A percentile compares a stretch with the other conserved stretches of the same genome.
Conservation (phyloP, 2,888 invertebrate species). For the Perdita meconis region DNA sequence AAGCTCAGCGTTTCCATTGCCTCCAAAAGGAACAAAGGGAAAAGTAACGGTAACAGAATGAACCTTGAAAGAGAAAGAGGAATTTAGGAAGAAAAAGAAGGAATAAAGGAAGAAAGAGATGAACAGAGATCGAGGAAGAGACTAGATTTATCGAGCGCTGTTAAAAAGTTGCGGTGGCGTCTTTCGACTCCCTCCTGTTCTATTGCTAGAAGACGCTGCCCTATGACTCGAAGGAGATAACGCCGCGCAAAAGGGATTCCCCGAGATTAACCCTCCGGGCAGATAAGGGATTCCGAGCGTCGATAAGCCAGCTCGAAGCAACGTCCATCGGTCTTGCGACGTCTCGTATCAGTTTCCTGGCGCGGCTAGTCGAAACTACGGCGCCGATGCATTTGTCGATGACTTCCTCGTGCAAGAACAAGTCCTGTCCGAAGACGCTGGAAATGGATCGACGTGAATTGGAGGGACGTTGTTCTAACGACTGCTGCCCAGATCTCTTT, state of each 20-base stretch:
- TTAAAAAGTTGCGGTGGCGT: conserved; percentile 76
- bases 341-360: conserved; percentile 61
- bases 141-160: conserved; percentile 78
- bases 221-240: conserved; percentile 71
- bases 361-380: conserved; percentile 44
- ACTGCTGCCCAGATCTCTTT: background rate
- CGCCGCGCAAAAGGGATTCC: conserved; percentile 74
- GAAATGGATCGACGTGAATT: conserved; percentile 14
- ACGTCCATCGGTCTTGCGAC: conserved; percentile 71
- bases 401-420: conserved; percentile 30
- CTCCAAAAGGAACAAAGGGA: conserved; percentile 24
- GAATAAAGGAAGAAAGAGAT: conserved; percentile 11
- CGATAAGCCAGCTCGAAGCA: conserved; percentile 73
- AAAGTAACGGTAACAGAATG: conserved; percentile 46
- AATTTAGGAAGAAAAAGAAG: background rate
- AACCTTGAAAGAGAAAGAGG: conserved; percentile 20
- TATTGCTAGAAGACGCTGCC: conserved; percentile 42
- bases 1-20: background rate
- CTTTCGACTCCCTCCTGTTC: conserved; percentile 9
- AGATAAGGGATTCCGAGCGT: conserved; percentile 75
- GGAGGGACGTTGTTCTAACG: conserved; percentile 20
- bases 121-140: conserved; percentile 20
- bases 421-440: background rate
- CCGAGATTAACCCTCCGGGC: conserved; percentile 74
- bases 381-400: conserved; percentile 56